phyloP scores from a whole-genome alignment of 2,888 invertebrate genomes.

The Hydrotaea cyrtoneurina region DNA sequence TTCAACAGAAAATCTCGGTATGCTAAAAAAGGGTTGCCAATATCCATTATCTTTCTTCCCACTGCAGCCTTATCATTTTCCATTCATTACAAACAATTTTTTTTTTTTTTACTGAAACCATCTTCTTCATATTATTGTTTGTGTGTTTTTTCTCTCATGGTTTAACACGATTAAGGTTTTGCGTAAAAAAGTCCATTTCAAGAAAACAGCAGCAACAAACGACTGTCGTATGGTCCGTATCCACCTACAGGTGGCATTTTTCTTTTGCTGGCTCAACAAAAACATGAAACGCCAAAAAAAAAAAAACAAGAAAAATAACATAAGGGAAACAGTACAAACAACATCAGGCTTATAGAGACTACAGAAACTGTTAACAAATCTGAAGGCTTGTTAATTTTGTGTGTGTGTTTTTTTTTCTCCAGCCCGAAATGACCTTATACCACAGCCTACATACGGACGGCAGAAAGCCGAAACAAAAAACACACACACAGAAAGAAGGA shows the following conservation, averaged over 20 bases:
- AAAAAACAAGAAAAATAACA: background rate
- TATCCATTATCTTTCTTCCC: no score
- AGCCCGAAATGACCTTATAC: background rate
- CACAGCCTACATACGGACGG: no score
- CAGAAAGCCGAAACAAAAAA: no score
- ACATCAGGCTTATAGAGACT: background rate
- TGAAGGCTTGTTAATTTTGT: constrained; percentile 17
- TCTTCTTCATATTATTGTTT: no score
- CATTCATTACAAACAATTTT: no score
- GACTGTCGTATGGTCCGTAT: background rate
- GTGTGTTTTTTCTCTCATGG: background rate
- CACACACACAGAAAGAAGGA: background rate
- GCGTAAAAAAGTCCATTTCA: background rate
- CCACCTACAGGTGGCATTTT: constrained; percentile 5
- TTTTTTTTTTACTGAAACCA: no score
- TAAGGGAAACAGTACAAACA: background rate
- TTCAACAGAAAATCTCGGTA: no score
- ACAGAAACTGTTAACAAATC: constrained; percentile 6
- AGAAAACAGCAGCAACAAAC: background rate
- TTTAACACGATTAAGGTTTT: background rate
- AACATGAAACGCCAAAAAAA: background rate
- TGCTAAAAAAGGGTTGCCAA: no score
- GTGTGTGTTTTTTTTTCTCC: background rate
- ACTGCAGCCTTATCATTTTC: no score
- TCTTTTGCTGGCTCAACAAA: background rate